A percentile compares a stretch with the other conserved stretches of the same genome.
These are phyloP conservation scores for Fukomys damarensis DNA, from an alignment of 2,113 vertebrate species.

Conservation along the genomic window DNA sequence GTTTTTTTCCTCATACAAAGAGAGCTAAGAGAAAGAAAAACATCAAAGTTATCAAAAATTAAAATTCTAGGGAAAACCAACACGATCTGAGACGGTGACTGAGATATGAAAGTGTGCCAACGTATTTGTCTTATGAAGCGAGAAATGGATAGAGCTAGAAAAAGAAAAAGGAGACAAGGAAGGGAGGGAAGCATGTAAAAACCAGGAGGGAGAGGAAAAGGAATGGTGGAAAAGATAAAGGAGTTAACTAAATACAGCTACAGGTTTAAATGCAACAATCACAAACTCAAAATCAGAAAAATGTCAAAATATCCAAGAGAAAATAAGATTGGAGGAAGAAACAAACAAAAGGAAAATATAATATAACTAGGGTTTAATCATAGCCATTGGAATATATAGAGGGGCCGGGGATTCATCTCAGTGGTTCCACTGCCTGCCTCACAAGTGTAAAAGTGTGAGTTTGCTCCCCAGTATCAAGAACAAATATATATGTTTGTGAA, in stretches of 20 bases:
- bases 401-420: too few species aligned
- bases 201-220: not conserved
- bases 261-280: not conserved
- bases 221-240: accelerated
- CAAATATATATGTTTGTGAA: too few species aligned
- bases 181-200: not conserved
- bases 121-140: not conserved
- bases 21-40: not conserved
- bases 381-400: conserved; percentile 8
- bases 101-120: not conserved
- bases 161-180: not conserved
- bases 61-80: not conserved
- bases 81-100: not conserved
- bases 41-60: not conserved
- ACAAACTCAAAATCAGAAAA: conserved; percentile 41
- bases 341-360: not conserved
- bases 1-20: not conserved
- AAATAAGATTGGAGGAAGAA: not conserved
- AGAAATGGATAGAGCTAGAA: too few species aligned
- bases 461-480: too few species aligned
- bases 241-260: not conserved
- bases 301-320: not conserved
- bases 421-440: too few species aligned
- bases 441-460: too few species aligned
- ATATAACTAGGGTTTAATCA: not conserved